Base-by-base conservation (phyloP, 2,113 vertebrate species). In the Brachypodius melanocephalos region DNA sequence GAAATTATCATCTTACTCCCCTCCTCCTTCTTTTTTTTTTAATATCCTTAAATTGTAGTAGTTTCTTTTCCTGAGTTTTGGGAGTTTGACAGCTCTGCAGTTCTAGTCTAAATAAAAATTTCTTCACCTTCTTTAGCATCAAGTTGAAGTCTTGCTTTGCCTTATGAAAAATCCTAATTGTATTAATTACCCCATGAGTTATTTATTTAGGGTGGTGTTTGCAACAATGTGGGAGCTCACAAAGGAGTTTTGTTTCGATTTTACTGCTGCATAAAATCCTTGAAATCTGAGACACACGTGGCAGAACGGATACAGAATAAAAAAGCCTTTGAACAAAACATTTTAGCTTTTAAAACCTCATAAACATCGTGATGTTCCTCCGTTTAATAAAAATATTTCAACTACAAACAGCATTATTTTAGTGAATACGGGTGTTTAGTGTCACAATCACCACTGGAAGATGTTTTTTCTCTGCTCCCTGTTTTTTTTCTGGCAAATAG, bases 181-280 rank as follows among this genome's bases (percentile, higher is more conserved):
- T 6, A 40, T 55, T 57, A 51, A 67, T 63, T 52, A 31, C 5
- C 15, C 17, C 51, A 8, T 12, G 12, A 61, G 26, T 36, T 55
- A 34, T 8, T 55, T 80, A 38, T 19, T 54, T 14, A 21, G 24
- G 14, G 29, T 19, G 8, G 19, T 6, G 6, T 28, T 73, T 67
- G 40, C 51, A 61, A 29, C 48, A 75, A 7, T 2, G 12, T 17
- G 6, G 31, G 71, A 51, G 72, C 71, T 78, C 25, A 15, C 65
- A 61, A 42, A 5, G 32, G 26, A 38, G 26, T 36, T 95, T 94
- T 72, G 20, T 36, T 93, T 79, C 63, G 34, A 88, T 93, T 92
- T 91, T 85, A 80, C 8, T n/a, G 20, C 31, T 40, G 8, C 25
- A 38, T 29, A n/a, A 54, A 36, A n/a, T 10, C 54, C 25, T 7